Base-by-base conservation (phyloP, 2,888 invertebrate genomes). In the Scaptomyza parva region DNA sequence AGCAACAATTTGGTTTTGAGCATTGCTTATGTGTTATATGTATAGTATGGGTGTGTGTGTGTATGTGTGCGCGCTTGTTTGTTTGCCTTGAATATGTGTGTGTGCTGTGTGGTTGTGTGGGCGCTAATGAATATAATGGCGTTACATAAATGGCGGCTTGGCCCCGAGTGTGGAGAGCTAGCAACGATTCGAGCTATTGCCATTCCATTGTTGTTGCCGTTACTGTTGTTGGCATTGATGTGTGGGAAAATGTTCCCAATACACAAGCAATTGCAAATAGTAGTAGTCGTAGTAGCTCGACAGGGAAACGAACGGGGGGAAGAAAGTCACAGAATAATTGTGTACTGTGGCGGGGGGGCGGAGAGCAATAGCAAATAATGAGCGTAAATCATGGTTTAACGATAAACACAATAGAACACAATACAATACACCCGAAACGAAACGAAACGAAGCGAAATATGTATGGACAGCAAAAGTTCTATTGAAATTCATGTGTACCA, bases 81-180 rank as follows among this genome's bases (percentile, higher is more conserved):
- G 41, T 58, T 48, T 67, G 45, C 47, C 41, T 43, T 40, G 28
- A 28, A 28, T 45, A 22, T 41, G 39, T 52, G 45, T 52, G 40
- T 45, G 35, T 37, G 26, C 17, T 43, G 48, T 43, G 62, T 33
- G 40, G 28, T 20, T 37, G 74, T 78, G 64, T 59, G 76, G 58
- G 62, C 70, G 83, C 79, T 87, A 85, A 85, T 87, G 84, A 85
- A 82, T 85, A 82, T 87, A 87, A 87, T 85, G 83, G 87, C 71
- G 71, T 84, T 85, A 82, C 82, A 86, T 76, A 76, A 84, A 76
- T 72, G 88, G 72, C 67, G 70, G 68, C 72, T 65, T 70, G 64
- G 53, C 57, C 64, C 66, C 58, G 40, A 20, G 47, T 41, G 59
- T 61, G 51, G 44, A 64, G 59, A 47, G 64, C 64, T 47, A 48